phyloP scores from a whole-genome alignment of 1,140 invertebrate genomes.

The Drosophila triauraria region DNA sequence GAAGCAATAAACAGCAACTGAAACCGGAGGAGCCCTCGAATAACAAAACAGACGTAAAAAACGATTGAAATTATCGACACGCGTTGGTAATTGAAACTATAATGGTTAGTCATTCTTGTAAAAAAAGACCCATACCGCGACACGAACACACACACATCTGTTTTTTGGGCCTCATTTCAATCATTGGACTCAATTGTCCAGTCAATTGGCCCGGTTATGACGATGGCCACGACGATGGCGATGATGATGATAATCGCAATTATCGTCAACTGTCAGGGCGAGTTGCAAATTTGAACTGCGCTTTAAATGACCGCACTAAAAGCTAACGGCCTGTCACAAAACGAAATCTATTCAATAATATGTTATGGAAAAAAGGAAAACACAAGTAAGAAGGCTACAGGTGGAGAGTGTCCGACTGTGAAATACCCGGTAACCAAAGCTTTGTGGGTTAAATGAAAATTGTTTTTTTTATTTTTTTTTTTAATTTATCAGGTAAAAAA shows the following conservation, averaged over 20 bases:
- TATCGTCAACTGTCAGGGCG: conserved; percentile 27
- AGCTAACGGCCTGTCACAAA: conserved; percentile 64
- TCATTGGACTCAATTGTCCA: conserved; percentile 64
- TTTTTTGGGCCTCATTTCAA: conserved; percentile 51
- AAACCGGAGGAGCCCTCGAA: conserved; percentile 17
- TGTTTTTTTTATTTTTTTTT: too few relatives aligned
- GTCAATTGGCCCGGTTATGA: conserved; percentile 57
- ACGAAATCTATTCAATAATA: conserved; percentile 8
- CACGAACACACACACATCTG: conserved; percentile 8
- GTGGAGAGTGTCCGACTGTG: neutral
- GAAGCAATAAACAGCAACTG: conserved; percentile 19
- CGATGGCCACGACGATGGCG: neutral
- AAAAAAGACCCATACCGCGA: conserved; percentile 4
- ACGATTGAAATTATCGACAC: conserved; percentile 64
- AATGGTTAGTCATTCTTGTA: conserved; percentile 51
- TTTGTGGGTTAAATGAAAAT: too few relatives aligned
- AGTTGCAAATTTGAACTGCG: conserved; percentile 26
- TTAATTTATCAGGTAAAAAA: too few relatives aligned
- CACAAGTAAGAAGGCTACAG: neutral
- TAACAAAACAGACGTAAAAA: conserved; percentile 35
- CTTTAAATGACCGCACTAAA: conserved; percentile 60
- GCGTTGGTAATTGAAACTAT: conserved; percentile 69
- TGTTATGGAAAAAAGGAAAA: neutral
- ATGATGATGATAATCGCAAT: conserved; percentile 14
- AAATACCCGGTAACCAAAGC: neutral